Percentiles rank a stretch among this genome's conserved stretches.
phyloP scores from a whole-genome alignment of 2,113 vertebrate genomes.

The Herpetotheres cachinnans region DNA sequence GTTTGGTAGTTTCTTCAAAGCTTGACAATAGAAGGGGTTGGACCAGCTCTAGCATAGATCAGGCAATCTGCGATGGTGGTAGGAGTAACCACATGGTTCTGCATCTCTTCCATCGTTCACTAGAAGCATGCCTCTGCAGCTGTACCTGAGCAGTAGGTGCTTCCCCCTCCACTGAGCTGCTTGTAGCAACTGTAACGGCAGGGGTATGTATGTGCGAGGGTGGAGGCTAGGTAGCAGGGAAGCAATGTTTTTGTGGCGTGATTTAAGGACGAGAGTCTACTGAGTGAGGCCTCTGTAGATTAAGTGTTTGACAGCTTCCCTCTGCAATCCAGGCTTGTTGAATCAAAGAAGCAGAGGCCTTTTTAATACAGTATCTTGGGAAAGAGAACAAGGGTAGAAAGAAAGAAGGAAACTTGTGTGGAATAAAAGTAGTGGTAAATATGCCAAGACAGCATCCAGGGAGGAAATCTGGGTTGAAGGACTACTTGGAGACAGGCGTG shows the following conservation, averaged over 20 bases:
- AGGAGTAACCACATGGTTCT: neutral
- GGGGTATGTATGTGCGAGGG: neutral
- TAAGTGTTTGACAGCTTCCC: neutral
- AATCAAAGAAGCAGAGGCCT: neutral
- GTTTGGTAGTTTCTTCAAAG: neutral
- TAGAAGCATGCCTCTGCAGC: neutral
- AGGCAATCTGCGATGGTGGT: neutral
- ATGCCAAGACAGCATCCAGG: neutral
- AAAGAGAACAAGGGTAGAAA: neutral
- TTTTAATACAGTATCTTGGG: neutral
- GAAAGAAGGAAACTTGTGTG: neutral
- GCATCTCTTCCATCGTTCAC: neutral
- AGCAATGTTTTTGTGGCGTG: neutral
- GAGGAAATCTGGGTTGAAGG: neutral
- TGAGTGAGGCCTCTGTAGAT: neutral
- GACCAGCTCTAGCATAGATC: neutral
- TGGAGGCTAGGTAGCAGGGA: neutral
- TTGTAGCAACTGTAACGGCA: neutral
- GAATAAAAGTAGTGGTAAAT: neutral
- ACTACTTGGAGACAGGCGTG: neutral
- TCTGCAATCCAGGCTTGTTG: neutral
- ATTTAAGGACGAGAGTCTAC: neutral
- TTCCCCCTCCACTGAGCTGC: neutral
- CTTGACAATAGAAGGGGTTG: neutral
- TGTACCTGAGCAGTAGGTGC: neutral